Percentiles rank a stretch among this genome's conserved stretches.
Evolutionary conservation across 2,113 vertebrate species (phyloP).

Genomic region (Hyla sarda): DNA sequence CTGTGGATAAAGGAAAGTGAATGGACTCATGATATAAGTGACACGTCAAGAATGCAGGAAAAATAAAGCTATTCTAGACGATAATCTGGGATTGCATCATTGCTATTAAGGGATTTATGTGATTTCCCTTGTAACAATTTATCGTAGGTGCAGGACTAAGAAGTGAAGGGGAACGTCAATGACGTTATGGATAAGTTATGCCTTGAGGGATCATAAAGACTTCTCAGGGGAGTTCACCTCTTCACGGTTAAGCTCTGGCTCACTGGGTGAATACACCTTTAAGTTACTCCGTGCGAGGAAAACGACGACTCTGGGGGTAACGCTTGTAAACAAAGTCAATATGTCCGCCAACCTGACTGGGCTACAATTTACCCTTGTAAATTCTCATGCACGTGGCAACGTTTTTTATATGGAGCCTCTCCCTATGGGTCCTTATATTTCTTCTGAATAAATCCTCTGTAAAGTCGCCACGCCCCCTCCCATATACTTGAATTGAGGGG

Average conservation of each 20-base stretch:
- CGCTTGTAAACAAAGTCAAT: neutral
- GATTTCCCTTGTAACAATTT: constrained; percentile 21
- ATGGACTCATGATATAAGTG: constrained; percentile 1
- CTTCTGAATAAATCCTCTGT: too few relatives aligned
- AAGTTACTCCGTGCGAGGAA: neutral
- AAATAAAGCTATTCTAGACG: neutral
- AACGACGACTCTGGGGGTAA: neutral
- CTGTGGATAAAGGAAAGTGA: constrained; percentile 21
- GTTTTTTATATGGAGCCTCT: too few relatives aligned
- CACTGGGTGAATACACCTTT: neutral
- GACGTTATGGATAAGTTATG: constrained; percentile 20
- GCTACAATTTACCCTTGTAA: too few relatives aligned
- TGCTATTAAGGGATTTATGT: constrained; percentile 42
- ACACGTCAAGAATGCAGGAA: constrained; percentile 2
- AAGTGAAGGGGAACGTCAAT: neutral
- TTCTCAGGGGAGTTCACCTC: neutral
- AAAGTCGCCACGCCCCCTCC: too few relatives aligned
- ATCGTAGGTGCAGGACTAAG: neutral
- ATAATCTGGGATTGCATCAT: constrained; percentile 4
- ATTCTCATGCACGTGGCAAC: too few relatives aligned
- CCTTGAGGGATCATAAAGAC: constrained; percentile 34
- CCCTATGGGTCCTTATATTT: neutral
- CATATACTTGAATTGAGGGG: too few relatives aligned
- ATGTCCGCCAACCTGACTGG: neutral
- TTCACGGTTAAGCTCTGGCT: constrained; percentile 17